Base-by-base conservation (phyloP, 2,888 invertebrate genomes). In the Cybosia mesomella region DNA sequence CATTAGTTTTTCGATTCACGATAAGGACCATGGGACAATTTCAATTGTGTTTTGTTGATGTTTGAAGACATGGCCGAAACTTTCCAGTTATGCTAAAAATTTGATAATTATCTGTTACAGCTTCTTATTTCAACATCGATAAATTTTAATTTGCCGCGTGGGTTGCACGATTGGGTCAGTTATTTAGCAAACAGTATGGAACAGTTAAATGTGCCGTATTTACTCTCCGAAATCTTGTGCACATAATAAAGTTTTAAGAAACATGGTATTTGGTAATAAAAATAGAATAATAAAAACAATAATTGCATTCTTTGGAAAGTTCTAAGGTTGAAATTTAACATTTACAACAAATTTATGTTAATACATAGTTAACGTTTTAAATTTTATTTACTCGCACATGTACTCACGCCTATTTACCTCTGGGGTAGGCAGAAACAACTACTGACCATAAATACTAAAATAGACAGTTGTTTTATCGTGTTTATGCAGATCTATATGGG, bases 231-330 rank as follows among this genome's bases (percentile, higher is more conserved):
- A 49, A n/a, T 49, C 49, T n/a, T 49, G 9, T n/a, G n/a, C 8
- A 49, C n/a, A 49, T 49, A 49, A 49, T 49, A 49, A 49, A 49
- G n/a, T 49, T 49, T n/a, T n/a, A 49, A 49, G n/a, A n/a, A 49
- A 49, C 49, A 49, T n/a, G n/a, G n/a, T n/a, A n/a, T 49, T 49
- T 18, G 9, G 49, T 9, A 18, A 49, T 49, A 49, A 49, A 49
- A 49, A 49, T 1, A n/a, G 43, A 18, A 18, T 43, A 43, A n/a
- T n/a, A 49, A 49, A 18, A n/a, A 49, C 49, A 49, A 49, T 9
- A 49, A n/a, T 9, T 43, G 43, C 8, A n/a, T 49, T 49, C 49
- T 49, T 49, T 49, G n/a, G n/a, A 49, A 49, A 49, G 49, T 43
- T 43, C 18, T 18, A 5, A 18, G 18, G 15, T 43, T 43, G 18